Percentiles rank a stretch among this genome's conserved stretches.
phyloP scores from a whole-genome alignment of 2,888 invertebrate genomes.

The Phyllotreta cruciferae region DNA sequence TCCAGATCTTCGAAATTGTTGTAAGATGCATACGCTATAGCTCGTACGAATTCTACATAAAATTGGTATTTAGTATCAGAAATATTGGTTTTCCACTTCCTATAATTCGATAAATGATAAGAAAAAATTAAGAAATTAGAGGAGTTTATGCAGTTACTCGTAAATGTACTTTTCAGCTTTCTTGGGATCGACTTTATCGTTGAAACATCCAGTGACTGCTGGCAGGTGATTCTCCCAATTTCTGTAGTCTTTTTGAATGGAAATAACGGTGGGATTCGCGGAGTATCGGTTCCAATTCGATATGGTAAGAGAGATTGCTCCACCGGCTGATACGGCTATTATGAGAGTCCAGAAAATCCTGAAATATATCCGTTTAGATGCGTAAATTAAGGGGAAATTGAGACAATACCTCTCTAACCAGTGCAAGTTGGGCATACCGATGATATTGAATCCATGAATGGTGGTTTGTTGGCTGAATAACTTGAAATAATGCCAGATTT shows the following conservation, averaged over 20 bases:
- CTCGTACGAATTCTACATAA: conserved; percentile 60
- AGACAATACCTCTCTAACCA: conserved; percentile 44
- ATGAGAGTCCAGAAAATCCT: conserved; percentile 61
- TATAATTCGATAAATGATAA: conserved; percentile 28
- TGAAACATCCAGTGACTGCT: conserved; percentile 65
- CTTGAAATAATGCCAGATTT: conserved; percentile 30
- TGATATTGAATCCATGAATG: conserved; percentile 52
- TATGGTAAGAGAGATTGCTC: conserved; percentile 61
- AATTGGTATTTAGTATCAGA: conserved; percentile 60
- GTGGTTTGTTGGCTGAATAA: conserved; percentile 50
- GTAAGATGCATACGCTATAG: conserved; percentile 61
- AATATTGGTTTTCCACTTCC: conserved; percentile 59
- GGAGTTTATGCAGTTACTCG: conserved; percentile 44
- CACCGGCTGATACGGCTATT: conserved; percentile 58
- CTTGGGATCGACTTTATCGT: conserved; percentile 56
- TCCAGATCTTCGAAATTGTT: conserved; percentile 57
- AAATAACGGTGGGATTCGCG: conserved; percentile 70
- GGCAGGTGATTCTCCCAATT: conserved; percentile 68
- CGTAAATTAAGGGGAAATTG: background rate
- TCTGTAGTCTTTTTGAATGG: conserved; percentile 69
- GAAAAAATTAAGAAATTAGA: conserved; percentile 30
- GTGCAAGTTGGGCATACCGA: conserved; percentile 46
- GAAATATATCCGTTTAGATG: conserved; percentile 31
- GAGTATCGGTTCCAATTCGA: conserved; percentile 66
- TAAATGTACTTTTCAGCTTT: conserved; percentile 54